phyloP scores from a whole-genome alignment of 2,113 vertebrate species.

The Calyptomena viridis region DNA sequence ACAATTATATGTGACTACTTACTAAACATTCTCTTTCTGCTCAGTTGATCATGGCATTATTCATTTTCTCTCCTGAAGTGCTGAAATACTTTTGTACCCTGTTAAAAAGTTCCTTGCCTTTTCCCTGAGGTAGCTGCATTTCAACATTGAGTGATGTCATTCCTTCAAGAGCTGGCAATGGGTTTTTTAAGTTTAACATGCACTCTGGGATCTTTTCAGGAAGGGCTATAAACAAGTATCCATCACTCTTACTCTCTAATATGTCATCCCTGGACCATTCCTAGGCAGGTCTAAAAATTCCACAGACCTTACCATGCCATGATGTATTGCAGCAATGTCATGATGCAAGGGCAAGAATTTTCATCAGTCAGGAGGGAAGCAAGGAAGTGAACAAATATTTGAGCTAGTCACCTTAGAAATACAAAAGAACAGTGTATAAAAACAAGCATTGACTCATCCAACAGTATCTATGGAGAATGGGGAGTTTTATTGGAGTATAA shows the following conservation, averaged over 20 bases:
- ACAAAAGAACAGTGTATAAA: neutral
- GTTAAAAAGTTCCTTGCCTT: neutral
- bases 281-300: neutral
- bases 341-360: neutral
- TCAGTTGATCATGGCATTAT: constrained; percentile 13
- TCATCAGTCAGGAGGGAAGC: neutral
- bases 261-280: neutral
- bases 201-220: neutral
- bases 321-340: neutral
- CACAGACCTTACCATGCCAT: neutral
- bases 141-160: neutral
- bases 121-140: neutral
- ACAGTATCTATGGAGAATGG: neutral
- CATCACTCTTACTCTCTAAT: neutral
- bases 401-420: neutral
- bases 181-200: neutral
- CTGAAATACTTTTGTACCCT: neutral
- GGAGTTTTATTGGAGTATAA: neutral
- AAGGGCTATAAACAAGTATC: neutral
- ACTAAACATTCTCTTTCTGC: constrained; percentile 27
- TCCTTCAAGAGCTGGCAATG: neutral
- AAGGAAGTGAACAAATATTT: neutral
- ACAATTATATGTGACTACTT: neutral
- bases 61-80: constrained; percentile 16
- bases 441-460: neutral